Percentiles rank a stretch among this genome's conserved stretches.
Conservation (phyloP, 2,113 vertebrate species). For the Crotalus tigris region DNA sequence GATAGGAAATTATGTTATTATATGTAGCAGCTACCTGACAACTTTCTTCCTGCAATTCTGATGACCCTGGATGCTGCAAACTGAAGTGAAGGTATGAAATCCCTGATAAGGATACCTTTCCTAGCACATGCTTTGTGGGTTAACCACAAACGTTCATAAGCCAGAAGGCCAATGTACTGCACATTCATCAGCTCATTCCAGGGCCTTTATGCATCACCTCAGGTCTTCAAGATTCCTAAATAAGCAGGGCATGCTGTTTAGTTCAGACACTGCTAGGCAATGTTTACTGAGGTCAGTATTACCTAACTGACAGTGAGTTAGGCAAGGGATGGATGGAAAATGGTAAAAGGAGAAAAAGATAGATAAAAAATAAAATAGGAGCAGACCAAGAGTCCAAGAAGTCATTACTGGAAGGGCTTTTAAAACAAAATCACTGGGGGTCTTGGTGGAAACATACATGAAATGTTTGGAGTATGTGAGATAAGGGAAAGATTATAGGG, state of each 20-base stretch:
- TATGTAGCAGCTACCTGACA: background rate
- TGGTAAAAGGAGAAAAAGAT: too few species aligned
- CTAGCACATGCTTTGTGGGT: background rate
- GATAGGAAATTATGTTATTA: background rate
- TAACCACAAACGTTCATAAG: background rate
- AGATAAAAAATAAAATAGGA: background rate
- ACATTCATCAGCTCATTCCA: background rate
- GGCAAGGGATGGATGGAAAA: background rate
- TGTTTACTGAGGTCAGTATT: background rate
- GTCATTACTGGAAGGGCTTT: background rate
- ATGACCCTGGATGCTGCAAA: background rate
- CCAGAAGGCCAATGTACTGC: background rate
- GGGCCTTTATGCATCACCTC: background rate
- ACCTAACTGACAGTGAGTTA: background rate
- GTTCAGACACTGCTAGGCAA: background rate
- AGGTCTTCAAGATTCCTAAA: background rate
- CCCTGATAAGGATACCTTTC: background rate
- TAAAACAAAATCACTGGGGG: background rate
- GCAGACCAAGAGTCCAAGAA: background rate
- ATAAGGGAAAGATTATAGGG: background rate
- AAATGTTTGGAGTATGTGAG: background rate
- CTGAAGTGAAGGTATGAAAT: background rate
- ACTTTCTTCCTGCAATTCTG: background rate
- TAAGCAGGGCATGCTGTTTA: background rate
- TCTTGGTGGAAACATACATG: background rate